phyloP scores from a whole-genome alignment of 2,888 invertebrate genomes.

The Macrostomum cliftonense region DNA sequence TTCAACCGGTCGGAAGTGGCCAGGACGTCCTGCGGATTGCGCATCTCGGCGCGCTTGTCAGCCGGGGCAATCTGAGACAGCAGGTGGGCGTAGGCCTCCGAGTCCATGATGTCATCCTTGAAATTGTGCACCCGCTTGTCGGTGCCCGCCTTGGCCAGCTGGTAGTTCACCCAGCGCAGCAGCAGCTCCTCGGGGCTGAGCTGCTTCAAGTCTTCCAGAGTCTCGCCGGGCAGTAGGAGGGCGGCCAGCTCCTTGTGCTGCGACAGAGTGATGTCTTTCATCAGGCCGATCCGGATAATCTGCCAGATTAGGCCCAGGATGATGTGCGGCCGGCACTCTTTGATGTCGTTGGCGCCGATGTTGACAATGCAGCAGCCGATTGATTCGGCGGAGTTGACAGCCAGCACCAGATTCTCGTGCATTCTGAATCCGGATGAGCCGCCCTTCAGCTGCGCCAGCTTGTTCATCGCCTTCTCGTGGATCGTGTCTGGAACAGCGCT shows the following conservation, averaged over 20 bases:
- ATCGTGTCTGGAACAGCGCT: conserved; percentile 98
- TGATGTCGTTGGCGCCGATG: conserved; percentile 79
- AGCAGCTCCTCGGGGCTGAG: conserved; percentile 67
- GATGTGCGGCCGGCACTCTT: conserved; percentile 71
- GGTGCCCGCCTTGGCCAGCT: conserved; percentile 63
- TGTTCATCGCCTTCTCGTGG: conserved; percentile 92
- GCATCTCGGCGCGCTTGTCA: conserved; percentile 51
- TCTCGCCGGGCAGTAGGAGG: conserved; percentile 54
- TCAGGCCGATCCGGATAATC: conserved; percentile 79
- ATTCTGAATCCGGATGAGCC: conserved; percentile 62
- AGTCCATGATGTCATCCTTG: conserved; percentile 79
- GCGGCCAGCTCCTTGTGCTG: conserved; percentile 82
- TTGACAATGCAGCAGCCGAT: conserved; percentile 73
- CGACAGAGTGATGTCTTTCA: conserved; percentile 85
- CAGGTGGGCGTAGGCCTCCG: conserved; percentile 79
- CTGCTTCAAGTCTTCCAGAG: conserved; percentile 72
- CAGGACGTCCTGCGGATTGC: not conserved
- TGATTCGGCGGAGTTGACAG: conserved; percentile 72
- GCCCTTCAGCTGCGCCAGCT: conserved; percentile 55
- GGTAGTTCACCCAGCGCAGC: conserved; percentile 88
- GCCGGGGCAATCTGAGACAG: conserved; percentile 80
- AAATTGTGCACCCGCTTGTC: conserved; percentile 68
- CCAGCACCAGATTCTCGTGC: conserved; percentile 45
- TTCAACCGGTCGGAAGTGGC: conserved; percentile 14
- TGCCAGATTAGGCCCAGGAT: conserved; percentile 88